Evolutionary conservation across 1,140 invertebrate genomes (phyloP).

Genomic region (Lepidurus packardi): DNA sequence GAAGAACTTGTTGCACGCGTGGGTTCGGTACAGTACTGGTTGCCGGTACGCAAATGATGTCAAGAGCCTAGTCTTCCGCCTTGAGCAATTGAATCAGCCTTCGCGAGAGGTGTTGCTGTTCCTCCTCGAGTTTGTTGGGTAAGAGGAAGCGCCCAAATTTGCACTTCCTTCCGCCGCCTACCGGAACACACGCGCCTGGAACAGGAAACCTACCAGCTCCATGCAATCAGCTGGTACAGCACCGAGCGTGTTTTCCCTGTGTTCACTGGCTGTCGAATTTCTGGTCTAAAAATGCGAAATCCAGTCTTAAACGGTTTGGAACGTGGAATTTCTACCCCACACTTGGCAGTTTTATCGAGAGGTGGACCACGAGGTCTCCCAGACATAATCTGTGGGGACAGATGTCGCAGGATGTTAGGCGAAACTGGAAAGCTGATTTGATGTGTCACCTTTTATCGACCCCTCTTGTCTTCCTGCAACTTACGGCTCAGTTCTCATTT

Average conservation of each 20-base stretch:
- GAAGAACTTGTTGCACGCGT: no score
- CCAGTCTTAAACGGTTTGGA: no score
- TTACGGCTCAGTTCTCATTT: neutral
- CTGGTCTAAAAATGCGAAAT: no score
- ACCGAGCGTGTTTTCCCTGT: neutral
- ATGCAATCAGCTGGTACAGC: constrained; percentile 3
- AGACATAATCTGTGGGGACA: neutral
- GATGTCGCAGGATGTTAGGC: neutral
- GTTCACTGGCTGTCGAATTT: neutral
- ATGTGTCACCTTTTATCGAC: constrained; percentile 18
- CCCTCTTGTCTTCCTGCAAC: neutral
- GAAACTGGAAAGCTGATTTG: neutral
- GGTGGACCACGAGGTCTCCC: neutral
- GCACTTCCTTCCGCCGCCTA: neutral
- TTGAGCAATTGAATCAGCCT: neutral
- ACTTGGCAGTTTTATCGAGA: no score
- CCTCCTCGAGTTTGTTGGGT: neutral
- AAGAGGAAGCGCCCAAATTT: neutral
- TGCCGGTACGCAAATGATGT: constrained; percentile 18
- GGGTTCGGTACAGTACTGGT: neutral
- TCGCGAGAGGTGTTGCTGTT: neutral
- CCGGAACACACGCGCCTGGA: constrained; percentile 11
- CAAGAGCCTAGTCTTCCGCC: neutral
- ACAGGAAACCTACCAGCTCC: constrained; percentile 9
- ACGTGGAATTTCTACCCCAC: no score